phyloP scores from a whole-genome alignment of 2,797 vertebrate species.

The Gobio occitaniae region DNA sequence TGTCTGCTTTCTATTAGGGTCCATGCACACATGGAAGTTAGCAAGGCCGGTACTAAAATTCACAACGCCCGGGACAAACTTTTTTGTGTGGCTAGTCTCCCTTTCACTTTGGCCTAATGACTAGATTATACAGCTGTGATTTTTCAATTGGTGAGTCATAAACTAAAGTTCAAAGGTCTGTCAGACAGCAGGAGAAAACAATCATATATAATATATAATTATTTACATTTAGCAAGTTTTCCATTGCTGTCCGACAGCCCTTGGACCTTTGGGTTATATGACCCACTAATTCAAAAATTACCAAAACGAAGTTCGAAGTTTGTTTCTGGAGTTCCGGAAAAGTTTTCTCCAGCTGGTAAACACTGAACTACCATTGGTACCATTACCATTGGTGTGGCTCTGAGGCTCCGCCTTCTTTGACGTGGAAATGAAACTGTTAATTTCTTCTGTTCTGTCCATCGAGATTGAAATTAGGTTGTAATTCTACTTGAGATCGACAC shows the following conservation, averaged over 20 bases:
- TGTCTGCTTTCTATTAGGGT: constrained; percentile 80
- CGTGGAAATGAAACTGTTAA: background rate
- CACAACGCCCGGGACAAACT: background rate
- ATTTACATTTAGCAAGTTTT: background rate
- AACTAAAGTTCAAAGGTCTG: background rate
- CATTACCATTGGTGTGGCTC: background rate
- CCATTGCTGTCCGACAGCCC: background rate
- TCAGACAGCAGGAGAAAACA: background rate
- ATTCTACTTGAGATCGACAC: background rate
- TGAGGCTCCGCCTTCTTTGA: background rate
- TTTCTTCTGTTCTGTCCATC: background rate
- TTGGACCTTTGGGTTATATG: background rate
- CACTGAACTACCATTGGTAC: background rate
- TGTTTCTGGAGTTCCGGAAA: no score
- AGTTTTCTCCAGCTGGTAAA: background rate
- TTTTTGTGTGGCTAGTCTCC: background rate
- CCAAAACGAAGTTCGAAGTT: background rate
- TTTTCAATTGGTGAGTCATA: background rate
- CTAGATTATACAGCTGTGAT: constrained; percentile 53
- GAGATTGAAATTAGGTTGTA: background rate
- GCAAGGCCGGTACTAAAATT: background rate
- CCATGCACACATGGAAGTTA: constrained; percentile 68
- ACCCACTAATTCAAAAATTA: background rate
- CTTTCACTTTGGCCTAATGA: constrained; percentile 35
- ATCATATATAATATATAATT: background rate